Base-by-base conservation (phyloP, 2,888 invertebrate genomes). In the Drosophila borealis region DNA sequence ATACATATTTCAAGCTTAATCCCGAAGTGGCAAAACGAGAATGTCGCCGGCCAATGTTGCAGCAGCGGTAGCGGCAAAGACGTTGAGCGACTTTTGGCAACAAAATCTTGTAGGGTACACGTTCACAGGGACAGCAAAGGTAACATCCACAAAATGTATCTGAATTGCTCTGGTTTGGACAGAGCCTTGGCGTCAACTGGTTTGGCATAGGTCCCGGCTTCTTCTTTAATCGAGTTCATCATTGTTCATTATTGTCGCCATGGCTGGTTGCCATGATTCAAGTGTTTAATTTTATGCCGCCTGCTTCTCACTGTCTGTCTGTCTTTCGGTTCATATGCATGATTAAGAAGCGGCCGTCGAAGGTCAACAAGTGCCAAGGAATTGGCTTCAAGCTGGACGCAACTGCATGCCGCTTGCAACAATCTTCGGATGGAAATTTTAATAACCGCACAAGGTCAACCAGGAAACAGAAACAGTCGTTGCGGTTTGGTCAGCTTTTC, bases 201-300 rank as follows among this genome's bases (percentile, higher is more conserved):
- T 86, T 86, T 82, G 74, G 67, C 74, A 60, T 62, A 56, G 61
- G 39, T 45, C 61, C 50, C 50, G 57, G 65, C 80, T 29, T 29
- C 29, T 71, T 75, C 88, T 85, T 88, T 82, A 83, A 86, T 86
- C 83, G 80, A 88, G 83, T 83, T 84, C 83, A 84, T 84, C 83
- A 88, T 82, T 84, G 83, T 86, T 84, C 83, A 88, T 84, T 84
- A 88, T 88, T 84, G 83, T 84, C 87, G 83, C 83, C 83, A 86
- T 62, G 80, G 80, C 63, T 81, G 80, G 80, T 63, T 81, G 65
- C 56, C 74, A 76, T 65, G 79, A 65, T 80, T 80, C 87, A 80
- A 88, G 87, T 84, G 87, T 80, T 84, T 84, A 84, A 84, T 86
- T 84, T 84, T 74, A 84, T 88, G 80, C 83, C 89, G 89, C 86